Base-by-base conservation (phyloP, 2,888 invertebrate genomes). In the Invenusta paracnida region DNA sequence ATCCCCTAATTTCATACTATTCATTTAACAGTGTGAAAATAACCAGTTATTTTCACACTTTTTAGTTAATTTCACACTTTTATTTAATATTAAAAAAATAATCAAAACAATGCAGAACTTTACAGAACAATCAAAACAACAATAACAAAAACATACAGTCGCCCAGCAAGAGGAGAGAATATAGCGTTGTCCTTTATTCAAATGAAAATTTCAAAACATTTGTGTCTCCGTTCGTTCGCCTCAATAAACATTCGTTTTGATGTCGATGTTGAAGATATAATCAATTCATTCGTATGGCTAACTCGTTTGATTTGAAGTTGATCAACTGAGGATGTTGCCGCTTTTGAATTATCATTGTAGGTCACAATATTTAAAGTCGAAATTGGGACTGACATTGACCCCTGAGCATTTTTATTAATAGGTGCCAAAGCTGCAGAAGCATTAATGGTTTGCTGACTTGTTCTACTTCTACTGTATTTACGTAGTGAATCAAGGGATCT, bases 241-340 rank as follows among this genome's bases (percentile, higher is more conserved):
- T 73, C 73, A 73, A 73, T 73, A 73, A 73, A 73, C 73, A 73
- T 73, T 73, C 73, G 27, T 73, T 73, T 73, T 73, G 73, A 73
- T 73, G 73, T 23, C 27, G 73, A 73, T 73, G 73, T 73, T 73
- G 73, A 73, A 73, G 73, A 73, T 23, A 73, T 73, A 73, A 73
- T 73, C 27, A 73, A 73, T 73, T 73, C 73, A 73, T 73, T 73
- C 23, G 23, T 73, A 73, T 73, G 73, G 73, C 73, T 73, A 73
- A 73, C 73, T 73, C 73, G 73, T 73, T 73, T 73, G 73, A 73
- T 73, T 73, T 73, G 73, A 73, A 73, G 73, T 73, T 73, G 73
- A 73, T 73, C 73, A 73, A 73, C 73, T 23, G 73, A 73, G 73
- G 73, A 73, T 73, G 73, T 73, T 73, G 73, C 73, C 73, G 73